Evolutionary conservation across 2,888 invertebrate species (phyloP).

Genomic region (Temnothorax rugatulus): DNA sequence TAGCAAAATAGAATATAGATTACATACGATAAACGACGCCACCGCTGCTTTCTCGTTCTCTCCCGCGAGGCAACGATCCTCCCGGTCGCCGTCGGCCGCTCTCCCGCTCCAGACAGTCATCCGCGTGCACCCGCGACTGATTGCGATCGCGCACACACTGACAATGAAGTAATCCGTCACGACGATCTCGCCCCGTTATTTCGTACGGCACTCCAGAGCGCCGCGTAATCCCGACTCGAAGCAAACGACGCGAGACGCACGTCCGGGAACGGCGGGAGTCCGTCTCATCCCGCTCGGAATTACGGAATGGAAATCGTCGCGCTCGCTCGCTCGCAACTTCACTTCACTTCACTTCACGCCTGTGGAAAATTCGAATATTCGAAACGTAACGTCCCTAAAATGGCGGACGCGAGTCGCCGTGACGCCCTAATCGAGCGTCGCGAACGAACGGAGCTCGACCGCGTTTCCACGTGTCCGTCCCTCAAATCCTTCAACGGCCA

Average conservation of each 20-base stretch:
- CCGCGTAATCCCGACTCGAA: neutral
- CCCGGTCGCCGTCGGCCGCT: neutral
- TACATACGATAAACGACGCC: neutral
- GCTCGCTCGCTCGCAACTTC: neutral
- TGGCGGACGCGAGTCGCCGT: neutral
- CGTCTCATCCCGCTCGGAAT: neutral
- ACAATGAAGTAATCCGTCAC: neutral
- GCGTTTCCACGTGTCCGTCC: neutral
- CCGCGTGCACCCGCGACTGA: neutral
- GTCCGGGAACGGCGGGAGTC: too few relatives aligned
- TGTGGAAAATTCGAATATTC: conserved; percentile 11
- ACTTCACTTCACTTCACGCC: neutral
- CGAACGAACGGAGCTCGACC: neutral
- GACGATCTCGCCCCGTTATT: conserved; percentile 11
- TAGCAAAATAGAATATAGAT: neutral
- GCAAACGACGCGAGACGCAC: conserved; percentile 1
- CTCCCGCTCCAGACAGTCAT: neutral
- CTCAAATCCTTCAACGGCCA: neutral
- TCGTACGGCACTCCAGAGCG: neutral
- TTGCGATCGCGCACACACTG: neutral
- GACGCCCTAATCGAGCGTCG: neutral
- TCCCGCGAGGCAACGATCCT: neutral
- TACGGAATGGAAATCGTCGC: neutral
- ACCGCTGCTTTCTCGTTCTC: neutral
- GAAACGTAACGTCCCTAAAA: neutral